A percentile compares a stretch with the other conserved stretches of the same genome.
Conservation (phyloP, 2,888 invertebrate genomes). For the Falcaria lacertinaria region DNA sequence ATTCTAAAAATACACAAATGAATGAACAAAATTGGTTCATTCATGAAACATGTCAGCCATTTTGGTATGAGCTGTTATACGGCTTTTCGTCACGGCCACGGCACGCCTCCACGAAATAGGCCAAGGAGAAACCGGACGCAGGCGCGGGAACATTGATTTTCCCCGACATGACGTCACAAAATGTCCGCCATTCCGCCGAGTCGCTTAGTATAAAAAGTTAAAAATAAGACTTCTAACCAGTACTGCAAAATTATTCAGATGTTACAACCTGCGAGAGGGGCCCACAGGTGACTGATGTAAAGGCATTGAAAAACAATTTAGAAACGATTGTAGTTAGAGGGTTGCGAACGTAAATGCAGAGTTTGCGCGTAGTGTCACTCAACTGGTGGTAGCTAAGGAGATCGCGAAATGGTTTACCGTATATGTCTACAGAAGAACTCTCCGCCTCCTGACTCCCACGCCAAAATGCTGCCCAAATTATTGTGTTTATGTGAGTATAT, state of each 20-base stretch:
- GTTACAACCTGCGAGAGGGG: constrained; percentile 39
- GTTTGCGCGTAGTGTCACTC: constrained; percentile 23
- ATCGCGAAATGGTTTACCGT: constrained; percentile 47
- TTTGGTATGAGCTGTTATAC: constrained; percentile 41
- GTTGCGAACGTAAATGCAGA: constrained; percentile 27
- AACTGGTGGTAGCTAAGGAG: constrained; percentile 48
- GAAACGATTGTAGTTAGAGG: too few relatives aligned
- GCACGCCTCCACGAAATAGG: constrained; percentile 48
- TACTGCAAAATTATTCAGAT: constrained; percentile 42
- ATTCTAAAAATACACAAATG: constrained; percentile 58
- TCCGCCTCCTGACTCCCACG: constrained; percentile 37
- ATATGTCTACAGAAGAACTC: constrained; percentile 41
- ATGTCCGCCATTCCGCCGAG: constrained; percentile 55
- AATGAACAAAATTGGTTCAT: constrained; percentile 60
- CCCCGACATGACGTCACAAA: constrained; percentile 67
- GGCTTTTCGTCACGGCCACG: constrained; percentile 44
- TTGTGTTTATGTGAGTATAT: constrained; percentile 65
- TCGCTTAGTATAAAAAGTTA: constrained; percentile 62
- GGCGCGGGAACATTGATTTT: constrained; percentile 67
- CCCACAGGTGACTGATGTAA: constrained; percentile 29
- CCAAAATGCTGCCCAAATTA: constrained; percentile 45
- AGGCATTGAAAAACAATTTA: too few relatives aligned
- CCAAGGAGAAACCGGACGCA: constrained; percentile 66
- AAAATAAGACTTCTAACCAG: constrained; percentile 44
- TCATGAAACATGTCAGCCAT: constrained; percentile 63